Conservation (phyloP, 2,797 vertebrate genomes). For the Linurgus olivaceus region DNA sequence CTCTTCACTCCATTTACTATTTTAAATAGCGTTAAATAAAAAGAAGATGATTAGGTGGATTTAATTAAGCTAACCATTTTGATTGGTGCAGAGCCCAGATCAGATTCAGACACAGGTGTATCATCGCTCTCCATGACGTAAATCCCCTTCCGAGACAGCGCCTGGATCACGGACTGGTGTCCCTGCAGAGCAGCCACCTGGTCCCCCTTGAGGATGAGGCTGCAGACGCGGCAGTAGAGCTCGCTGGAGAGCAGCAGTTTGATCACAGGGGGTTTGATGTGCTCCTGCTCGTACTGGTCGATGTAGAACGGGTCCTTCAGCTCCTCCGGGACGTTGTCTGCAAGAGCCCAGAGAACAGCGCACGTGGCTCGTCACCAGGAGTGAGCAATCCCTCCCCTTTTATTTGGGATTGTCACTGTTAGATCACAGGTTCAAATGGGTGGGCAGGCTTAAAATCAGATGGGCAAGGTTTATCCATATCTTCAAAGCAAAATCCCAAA, state of each 20-base stretch:
- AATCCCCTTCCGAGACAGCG: constrained; percentile 94
- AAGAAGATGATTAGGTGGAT: constrained; percentile 2
- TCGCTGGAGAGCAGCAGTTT: constrained; percentile 91
- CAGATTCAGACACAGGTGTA: constrained; percentile 86
- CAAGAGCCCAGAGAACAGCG: neutral
- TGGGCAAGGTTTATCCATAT: accelerated
- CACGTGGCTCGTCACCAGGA: accelerated
- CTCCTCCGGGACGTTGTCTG: constrained; percentile 96
- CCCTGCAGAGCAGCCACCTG: constrained; percentile 91
- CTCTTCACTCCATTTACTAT: neutral
- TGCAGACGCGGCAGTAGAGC: constrained; percentile 95
- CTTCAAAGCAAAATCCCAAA: neutral
- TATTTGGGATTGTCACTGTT: accelerated
- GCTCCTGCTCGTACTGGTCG: constrained; percentile 97
- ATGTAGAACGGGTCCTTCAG: constrained; percentile 95
- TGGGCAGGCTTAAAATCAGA: neutral
- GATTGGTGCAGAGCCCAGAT: constrained; percentile 88
- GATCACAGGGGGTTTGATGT: constrained; percentile 95
- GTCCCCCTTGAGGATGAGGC: constrained; percentile 94
- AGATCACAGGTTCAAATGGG: neutral
- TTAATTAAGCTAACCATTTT: constrained; percentile 90
- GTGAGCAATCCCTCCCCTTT: accelerated
- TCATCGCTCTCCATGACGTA: constrained; percentile 96
- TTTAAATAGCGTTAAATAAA: constrained; percentile 3
- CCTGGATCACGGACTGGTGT: constrained; percentile 92